Conservation (phyloP, 2,797 vertebrate genomes). For the Cyprinella venusta region DNA sequence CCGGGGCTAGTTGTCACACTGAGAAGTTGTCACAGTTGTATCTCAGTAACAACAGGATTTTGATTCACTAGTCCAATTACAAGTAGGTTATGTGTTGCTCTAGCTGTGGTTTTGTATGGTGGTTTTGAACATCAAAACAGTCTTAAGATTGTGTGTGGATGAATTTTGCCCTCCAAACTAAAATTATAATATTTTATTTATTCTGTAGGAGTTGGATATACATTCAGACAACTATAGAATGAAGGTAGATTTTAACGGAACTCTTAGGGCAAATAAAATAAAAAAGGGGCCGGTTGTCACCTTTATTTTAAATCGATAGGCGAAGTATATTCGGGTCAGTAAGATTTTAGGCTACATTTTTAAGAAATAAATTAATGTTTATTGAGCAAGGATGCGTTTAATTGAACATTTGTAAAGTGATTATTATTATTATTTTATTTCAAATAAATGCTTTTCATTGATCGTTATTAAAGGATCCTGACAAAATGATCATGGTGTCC, state of each 20-base stretch:
- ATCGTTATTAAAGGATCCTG: not conserved
- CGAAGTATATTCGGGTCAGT: not conserved
- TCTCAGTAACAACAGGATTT: slow-evolving; percentile 20
- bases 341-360: not conserved
- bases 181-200: not conserved
- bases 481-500: not conserved
- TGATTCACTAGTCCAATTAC: not conserved
- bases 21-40: slow-evolving; percentile 7
- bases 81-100: not conserved
- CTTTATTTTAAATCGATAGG: not conserved
- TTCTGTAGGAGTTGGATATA: not conserved
- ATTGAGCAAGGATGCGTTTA: not conserved
- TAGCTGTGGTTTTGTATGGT: not conserved
- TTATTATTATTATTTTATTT: no score
- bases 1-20: slow-evolving; percentile 17
- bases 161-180: not conserved
- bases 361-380: not conserved
- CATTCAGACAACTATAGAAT: not conserved
- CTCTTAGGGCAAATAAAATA: not conserved
- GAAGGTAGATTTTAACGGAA: not conserved
- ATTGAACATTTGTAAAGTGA: not conserved
- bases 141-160: not conserved
- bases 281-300: no score
- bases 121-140: slow-evolving; percentile 12
- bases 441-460: not conserved